These are phyloP conservation scores for Hafferia zeledoni DNA, from an alignment of 2,797 vertebrate species.

Conservation along the genomic window DNA sequence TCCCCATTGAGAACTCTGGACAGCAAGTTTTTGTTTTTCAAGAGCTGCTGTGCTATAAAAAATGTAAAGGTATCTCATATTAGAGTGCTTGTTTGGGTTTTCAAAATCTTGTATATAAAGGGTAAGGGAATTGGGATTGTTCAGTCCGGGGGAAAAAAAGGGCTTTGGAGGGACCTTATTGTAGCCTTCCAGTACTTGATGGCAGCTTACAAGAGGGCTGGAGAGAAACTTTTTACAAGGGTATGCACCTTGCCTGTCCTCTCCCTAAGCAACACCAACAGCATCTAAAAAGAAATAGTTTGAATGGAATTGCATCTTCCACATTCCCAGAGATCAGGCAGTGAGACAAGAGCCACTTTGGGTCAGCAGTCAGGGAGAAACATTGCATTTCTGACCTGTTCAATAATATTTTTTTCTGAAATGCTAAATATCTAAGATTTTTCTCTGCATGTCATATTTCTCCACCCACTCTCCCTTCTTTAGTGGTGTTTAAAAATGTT, in stretches of 20 bases:
- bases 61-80: not conserved
- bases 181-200: not conserved
- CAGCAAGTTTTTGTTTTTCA: not conserved
- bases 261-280: not conserved
- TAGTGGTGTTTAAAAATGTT: constrained; percentile 31
- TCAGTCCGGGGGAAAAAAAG: not conserved
- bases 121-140: not conserved
- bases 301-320: not conserved
- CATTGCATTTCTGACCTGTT: not conserved
- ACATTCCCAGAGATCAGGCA: not conserved
- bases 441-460: not conserved
- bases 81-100: not conserved
- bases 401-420: not conserved
- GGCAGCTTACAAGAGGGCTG: not conserved
- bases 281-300: not conserved
- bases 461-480: constrained; percentile 30
- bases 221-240: not conserved
- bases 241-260: not conserved
- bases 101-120: not conserved
- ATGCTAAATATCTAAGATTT: not conserved
- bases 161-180: not conserved
- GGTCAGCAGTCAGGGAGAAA: not conserved
- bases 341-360: not conserved
- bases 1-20: not conserved
- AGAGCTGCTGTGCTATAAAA: not conserved